Percentiles rank a stretch among this genome's conserved stretches.
Evolutionary conservation across 2,888 invertebrate species (phyloP).

Genomic region (Nezara viridula): DNA sequence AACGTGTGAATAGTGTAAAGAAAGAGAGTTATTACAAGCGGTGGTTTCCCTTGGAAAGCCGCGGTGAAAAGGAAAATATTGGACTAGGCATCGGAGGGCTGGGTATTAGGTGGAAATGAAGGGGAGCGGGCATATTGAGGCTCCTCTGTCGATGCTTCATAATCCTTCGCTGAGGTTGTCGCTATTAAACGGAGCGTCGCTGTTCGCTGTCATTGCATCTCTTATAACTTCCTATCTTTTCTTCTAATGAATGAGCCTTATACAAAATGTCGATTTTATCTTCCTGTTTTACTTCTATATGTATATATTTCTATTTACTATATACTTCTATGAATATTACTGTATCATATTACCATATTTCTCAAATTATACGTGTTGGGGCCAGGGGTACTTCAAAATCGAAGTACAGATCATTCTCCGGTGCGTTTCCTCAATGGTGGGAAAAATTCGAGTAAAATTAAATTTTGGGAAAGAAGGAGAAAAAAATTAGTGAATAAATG

Average conservation of each 20-base stretch:
- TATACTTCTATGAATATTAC: too few species aligned
- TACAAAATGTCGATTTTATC: neutral
- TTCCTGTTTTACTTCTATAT: neutral
- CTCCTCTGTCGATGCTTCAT: neutral
- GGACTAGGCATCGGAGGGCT: neutral
- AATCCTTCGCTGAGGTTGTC: neutral
- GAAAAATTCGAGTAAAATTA: too few species aligned
- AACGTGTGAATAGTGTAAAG: neutral
- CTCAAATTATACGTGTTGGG: too few species aligned
- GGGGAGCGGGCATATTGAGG: neutral
- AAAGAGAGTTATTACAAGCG: slow-evolving; percentile 9
- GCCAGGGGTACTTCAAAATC: too few species aligned
- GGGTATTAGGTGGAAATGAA: slow-evolving; percentile 29
- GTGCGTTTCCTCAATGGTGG: too few species aligned
- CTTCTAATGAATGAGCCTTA: neutral
- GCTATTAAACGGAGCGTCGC: neutral
- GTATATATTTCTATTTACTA: too few species aligned
- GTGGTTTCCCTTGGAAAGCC: neutral
- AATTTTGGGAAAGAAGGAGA: too few species aligned
- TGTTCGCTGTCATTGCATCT: neutral
- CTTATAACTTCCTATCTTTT: neutral
- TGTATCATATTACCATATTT: too few species aligned
- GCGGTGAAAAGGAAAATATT: neutral
- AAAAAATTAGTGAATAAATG: too few species aligned
- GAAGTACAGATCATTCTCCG: too few species aligned